Base-by-base conservation (phyloP, 2,888 invertebrate species). In the Harpagoxenus sublaevis region DNA sequence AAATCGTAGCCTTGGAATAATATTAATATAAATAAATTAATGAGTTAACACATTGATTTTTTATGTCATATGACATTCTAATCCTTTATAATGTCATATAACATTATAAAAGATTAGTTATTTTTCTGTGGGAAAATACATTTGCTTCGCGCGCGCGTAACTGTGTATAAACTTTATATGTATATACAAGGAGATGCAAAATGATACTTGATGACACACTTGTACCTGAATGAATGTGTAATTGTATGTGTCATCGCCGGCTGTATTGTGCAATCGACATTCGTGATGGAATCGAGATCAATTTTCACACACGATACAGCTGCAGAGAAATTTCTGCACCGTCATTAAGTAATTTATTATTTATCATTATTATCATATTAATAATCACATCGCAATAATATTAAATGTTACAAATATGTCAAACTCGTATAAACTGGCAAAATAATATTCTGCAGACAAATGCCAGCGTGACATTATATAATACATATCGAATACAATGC, bases 271-370 rank as follows among this genome's bases (percentile, higher is more conserved):
- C 60, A 57, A 57, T 57, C 71, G 57, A 23, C 57, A 60, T 81
- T 60, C 10, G 31, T 60, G n/a, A 71, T 48, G 28, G 28, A 73
- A 73, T 57, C 28, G 60, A 81, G 28, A 71, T 73, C 35, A 42
- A 78, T 70, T 70, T 70, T 70, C 73, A 81, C 18, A 60, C 60
- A 51, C 12, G 23, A 60, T 57, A 48, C n/a, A 60, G 23, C 9
- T 60, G 35, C 23, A 39, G 60, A 39, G 35, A 73, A 81, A 73
- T 73, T 79, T 81, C 35, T 10, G 48, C 35, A 60, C 10, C 8
- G 48, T 35, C 39, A 73, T 57, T 70, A 10, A 70, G 3, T 71
- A 71, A 71, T 71, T 71, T 60, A 60, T 81, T 73, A 81, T 73
- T 81, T 79, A 79, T 48, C 51, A 23, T 18, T 10, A 71, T 79